A percentile compares a stretch with the other conserved stretches of the same genome.
These are phyloP conservation scores for Conus ventricosus DNA, from an alignment of 1,140 invertebrate genomes.

Conservation along the genomic window DNA sequence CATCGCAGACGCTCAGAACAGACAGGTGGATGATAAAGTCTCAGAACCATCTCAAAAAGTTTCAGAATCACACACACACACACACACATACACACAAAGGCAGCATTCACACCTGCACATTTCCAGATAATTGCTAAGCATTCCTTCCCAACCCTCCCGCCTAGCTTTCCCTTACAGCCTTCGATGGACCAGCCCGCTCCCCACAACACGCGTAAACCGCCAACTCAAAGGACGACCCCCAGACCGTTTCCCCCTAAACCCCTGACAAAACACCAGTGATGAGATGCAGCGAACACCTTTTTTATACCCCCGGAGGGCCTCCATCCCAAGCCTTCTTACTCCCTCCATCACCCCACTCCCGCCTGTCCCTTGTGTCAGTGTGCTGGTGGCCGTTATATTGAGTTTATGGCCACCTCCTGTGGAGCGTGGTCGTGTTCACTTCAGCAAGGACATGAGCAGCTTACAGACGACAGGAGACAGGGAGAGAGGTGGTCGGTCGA, in stretches of 20 bases:
- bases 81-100: too few species aligned
- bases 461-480: neutral
- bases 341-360: neutral
- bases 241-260: neutral
- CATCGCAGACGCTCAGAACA: too few species aligned
- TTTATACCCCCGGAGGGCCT: neutral
- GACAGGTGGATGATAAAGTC: too few species aligned
- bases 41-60: too few species aligned
- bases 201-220: too few species aligned
- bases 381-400: neutral
- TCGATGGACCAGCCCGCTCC: too few species aligned
- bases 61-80: too few species aligned
- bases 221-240: neutral
- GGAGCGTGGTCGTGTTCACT: neutral
- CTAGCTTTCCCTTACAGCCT: too few species aligned
- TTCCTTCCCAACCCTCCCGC: too few species aligned
- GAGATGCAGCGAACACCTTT: neutral
- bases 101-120: too few species aligned
- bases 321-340: neutral
- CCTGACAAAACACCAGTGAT: neutral
- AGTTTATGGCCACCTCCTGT: neutral
- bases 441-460: neutral
- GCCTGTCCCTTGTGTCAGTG: neutral
- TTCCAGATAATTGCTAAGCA: too few species aligned
- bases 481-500: neutral